Evolutionary conservation across 35 echinoderm and acorn worm genomes (phyloP).

Genomic region (Chiridota heheva): DNA sequence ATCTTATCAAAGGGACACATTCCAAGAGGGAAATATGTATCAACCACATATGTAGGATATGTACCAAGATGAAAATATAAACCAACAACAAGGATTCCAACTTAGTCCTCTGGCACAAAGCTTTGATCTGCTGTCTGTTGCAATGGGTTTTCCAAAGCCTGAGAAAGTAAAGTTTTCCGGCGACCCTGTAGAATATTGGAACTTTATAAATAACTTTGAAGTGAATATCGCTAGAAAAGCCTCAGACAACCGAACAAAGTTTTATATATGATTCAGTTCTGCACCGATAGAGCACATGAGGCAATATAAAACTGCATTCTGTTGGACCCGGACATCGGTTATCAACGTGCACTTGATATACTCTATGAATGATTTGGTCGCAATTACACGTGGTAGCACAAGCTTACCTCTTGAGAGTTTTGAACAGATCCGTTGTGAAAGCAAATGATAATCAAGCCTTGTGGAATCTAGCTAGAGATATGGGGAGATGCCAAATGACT

Average conservation of each 20-base stretch:
- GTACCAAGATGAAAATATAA: too few relatives aligned
- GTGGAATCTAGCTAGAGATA: conserved; percentile 48
- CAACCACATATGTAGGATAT: too few relatives aligned
- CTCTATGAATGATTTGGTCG: conserved; percentile 61
- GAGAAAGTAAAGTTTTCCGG: conserved; percentile 24
- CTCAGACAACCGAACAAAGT: conserved; percentile 37
- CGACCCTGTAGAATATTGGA: conserved; percentile 50
- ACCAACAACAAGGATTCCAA: too few relatives aligned
- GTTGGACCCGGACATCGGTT: conserved; percentile 33
- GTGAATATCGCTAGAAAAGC: conserved; percentile 34
- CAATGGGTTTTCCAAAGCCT: conserved; percentile 36
- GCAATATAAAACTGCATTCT: conserved; percentile 54
- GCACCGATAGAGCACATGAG: conserved; percentile 43
- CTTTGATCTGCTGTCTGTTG: too few relatives aligned
- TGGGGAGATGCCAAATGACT: conserved; percentile 39
- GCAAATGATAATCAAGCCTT: neutral
- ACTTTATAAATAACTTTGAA: conserved; percentile 52
- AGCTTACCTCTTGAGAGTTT: conserved; percentile 23
- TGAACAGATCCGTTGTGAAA: conserved; percentile 22
- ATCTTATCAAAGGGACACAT: too few relatives aligned
- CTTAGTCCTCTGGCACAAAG: too few relatives aligned
- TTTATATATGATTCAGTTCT: conserved; percentile 67
- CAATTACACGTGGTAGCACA: conserved; percentile 43
- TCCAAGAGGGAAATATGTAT: too few relatives aligned
- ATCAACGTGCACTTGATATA: conserved; percentile 48